A percentile compares a stretch with the other conserved stretches of the same genome.
These are phyloP conservation scores for Tokudaia tokunoshimensis DNA, from an alignment of 2,797 vertebrate species.

Conservation along the genomic window DNA sequence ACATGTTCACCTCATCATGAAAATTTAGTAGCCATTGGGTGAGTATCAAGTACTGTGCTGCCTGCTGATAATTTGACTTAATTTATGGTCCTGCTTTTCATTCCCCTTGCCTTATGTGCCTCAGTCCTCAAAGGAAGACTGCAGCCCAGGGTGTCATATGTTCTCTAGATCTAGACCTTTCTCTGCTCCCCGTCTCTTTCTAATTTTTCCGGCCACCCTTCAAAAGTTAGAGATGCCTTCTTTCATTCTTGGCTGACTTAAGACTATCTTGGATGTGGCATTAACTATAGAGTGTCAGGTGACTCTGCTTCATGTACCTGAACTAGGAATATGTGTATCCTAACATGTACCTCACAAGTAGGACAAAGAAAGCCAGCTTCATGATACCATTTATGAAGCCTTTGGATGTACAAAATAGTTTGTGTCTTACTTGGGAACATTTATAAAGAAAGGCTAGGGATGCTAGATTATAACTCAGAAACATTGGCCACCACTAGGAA, in stretches of 20 bases:
- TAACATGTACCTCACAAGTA: not conserved
- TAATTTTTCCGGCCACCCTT: not conserved
- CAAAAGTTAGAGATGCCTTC: not conserved
- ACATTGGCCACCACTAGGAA: not conserved
- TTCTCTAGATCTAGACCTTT: not conserved
- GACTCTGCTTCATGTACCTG: not conserved
- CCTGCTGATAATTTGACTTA: not conserved
- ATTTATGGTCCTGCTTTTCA: conserved; percentile 5
- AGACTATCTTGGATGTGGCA: not conserved
- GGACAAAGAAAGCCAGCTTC: not conserved
- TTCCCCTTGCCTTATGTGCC: conserved; percentile 23
- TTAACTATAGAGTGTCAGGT: not conserved
- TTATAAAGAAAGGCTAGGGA: conserved; percentile 24
- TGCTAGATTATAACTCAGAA: not conserved
- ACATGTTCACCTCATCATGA: conserved; percentile 96
- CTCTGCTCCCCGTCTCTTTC: not conserved
- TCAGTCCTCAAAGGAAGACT: not conserved
- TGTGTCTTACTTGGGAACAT: conserved; percentile 32
- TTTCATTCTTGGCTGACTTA: not conserved
- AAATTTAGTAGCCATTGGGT: conserved; percentile 95
- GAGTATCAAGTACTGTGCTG: conserved; percentile 66
- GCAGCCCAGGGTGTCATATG: not conserved
- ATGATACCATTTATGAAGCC: not conserved
- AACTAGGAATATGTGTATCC: not conserved
- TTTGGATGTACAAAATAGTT: conserved; percentile 36